Evolutionary conservation across 2,797 vertebrate genomes (phyloP).

Genomic region (Peromyscus melanophrys): DNA sequence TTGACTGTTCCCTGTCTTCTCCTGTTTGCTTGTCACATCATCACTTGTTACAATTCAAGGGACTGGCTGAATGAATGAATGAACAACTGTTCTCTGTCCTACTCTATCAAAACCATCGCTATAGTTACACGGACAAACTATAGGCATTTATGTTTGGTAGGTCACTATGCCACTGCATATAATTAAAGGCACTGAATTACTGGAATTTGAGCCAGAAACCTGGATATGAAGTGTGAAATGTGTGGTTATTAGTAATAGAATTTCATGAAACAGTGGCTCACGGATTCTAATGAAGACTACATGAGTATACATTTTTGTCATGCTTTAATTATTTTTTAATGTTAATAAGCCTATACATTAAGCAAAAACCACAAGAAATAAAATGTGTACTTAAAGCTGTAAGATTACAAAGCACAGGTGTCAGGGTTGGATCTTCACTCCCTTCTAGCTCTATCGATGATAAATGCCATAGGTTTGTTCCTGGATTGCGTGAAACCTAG

Average conservation of each 20-base stretch:
- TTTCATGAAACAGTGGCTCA: background rate
- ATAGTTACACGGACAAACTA: background rate
- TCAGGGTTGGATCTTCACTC: background rate
- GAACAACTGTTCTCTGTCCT: background rate
- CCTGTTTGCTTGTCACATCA: background rate
- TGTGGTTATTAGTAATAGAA: background rate
- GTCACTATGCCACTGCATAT: background rate
- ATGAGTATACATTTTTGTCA: background rate
- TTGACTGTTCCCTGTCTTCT: background rate
- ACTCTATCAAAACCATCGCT: background rate
- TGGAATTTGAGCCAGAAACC: background rate
- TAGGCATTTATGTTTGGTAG: background rate
- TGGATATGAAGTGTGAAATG: background rate
- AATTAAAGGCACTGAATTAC: background rate
- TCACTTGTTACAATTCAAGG: background rate
- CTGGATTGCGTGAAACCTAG: slow-evolving; percentile 48
- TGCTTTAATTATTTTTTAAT: background rate
- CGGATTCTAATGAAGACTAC: background rate
- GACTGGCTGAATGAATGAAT: background rate
- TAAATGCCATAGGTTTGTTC: slow-evolving; percentile 29
- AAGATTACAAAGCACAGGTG: background rate
- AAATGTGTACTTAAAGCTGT: background rate
- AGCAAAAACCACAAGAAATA: slow-evolving; percentile 39
- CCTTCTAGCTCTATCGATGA: background rate
- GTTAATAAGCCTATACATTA: background rate